Conservation (phyloP, 2,888 invertebrate genomes). For the Eudasyphora cyanicolor region DNA sequence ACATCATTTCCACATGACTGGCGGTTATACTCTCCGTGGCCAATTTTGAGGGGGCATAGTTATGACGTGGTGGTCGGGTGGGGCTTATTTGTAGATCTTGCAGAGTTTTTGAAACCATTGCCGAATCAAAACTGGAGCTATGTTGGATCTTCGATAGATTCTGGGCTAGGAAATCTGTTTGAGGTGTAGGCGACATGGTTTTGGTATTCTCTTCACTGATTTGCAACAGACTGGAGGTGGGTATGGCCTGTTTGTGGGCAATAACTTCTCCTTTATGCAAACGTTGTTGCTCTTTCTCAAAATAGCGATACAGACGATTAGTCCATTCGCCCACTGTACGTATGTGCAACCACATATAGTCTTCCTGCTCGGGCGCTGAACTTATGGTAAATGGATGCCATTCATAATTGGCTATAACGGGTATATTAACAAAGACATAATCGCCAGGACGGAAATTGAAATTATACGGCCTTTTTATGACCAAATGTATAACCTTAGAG, state of each 20-base stretch:
- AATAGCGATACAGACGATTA: conserved; percentile 90
- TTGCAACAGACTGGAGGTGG: conserved; percentile 72
- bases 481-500: conserved; percentile 94
- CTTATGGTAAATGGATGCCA: conserved; percentile 99
- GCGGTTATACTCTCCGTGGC: conserved; percentile 65
- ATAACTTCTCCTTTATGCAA: conserved; percentile 85
- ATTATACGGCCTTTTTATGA: conserved; percentile 91
- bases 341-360: conserved; percentile 95
- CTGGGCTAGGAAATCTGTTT: conserved; percentile 77
- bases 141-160: conserved; percentile 73
- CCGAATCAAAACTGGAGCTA: conserved; percentile 69
- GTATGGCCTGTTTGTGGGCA: conserved; percentile 78
- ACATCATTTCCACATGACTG: conserved; percentile 30
- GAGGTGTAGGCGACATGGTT: conserved; percentile 72
- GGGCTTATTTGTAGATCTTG: conserved; percentile 68
- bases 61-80: conserved; percentile 73
- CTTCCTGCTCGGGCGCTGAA: conserved; percentile 96
- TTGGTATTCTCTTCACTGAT: conserved; percentile 56
- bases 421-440: conserved; percentile 95
- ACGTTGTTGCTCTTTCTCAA: conserved; percentile 89
- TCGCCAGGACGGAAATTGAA: conserved; percentile 96
- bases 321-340: conserved; percentile 97
- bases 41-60: conserved; percentile 69
- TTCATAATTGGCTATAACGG: conserved; percentile 94
- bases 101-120: conserved; percentile 49